Evolutionary conservation across 2,888 invertebrate genomes (phyloP), one percentile per base, ranked within the genome.

Genomic region (Julus scandinavius): DNA sequence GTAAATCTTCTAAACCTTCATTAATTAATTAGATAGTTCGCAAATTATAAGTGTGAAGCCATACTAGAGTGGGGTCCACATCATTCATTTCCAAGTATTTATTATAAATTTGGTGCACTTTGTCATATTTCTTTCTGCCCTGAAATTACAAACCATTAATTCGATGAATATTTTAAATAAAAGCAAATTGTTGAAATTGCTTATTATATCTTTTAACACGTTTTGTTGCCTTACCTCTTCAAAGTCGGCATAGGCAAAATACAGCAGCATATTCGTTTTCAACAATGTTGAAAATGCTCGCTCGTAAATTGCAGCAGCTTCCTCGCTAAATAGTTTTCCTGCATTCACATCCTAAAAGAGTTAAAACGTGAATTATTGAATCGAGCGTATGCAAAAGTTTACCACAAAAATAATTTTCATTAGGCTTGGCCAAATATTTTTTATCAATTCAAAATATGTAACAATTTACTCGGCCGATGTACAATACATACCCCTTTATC

Each of bases 171-270:
- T 29, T 29, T 63, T 63, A 72, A 72, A 9, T 29, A 9, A 72
- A 29, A 29, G 29, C 29, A 29, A 29, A 29, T 29, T 29, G 1
- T 29, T 29, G 9, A 20, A 72, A 13, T 13, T 49, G 49, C 49
- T 11, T 49, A 13, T 49, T 49, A 0, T 49, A 0, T 49, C 49
- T 49, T 49, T 49, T 13, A 1, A 49, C 49, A 49, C 11, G 6
- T 6, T 11, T 49, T 15, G 1, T 29, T n/a, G 9, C 11, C 87
- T 49, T 50, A 93, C 93, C 93, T 99, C 99, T 92, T 99, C 99
- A 91, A 99, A 99, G 93, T 99, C 99, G 0, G 99, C 98, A 92
- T 98, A 99, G 0, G 99, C 98, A 93, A 99, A 99, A 92, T 99
- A 98, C 38, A 99, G 92, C 87, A 99, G 93, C 92, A 98, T 97